These are phyloP conservation scores for Chaetura pelagica DNA, from an alignment of 2,113 vertebrate genomes.

Conservation along the genomic window DNA sequence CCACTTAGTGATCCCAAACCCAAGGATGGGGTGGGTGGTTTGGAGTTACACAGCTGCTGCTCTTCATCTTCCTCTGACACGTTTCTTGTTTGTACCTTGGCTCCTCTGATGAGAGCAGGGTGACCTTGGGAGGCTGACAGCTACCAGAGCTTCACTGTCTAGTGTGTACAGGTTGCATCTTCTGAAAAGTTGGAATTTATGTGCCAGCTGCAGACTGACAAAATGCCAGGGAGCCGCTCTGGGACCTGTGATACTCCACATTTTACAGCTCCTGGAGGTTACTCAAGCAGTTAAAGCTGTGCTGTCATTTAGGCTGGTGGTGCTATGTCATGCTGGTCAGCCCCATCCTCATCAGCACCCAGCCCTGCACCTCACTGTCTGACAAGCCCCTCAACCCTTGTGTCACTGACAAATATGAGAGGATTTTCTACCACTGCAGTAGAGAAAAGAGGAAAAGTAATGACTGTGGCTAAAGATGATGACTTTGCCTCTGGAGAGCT, in stretches of 20 bases:
- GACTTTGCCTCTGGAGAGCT: not conserved
- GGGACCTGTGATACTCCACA: rapidly evolving
- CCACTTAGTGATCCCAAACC: not conserved
- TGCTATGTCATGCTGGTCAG: not conserved
- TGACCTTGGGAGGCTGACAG: slow-evolving; percentile 28
- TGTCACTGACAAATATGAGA: not conserved
- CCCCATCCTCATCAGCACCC: not conserved
- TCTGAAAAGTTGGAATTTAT: not conserved
- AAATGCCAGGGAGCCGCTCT: rapidly evolving
- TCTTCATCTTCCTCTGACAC: slow-evolving; percentile 1
- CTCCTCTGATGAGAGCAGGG: not conserved
- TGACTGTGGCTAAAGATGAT: not conserved
- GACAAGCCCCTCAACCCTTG: not conserved
- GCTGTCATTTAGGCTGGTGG: not conserved
- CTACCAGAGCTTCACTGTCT: not conserved
- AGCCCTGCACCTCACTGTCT: not conserved
- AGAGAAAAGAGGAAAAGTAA: not conserved
- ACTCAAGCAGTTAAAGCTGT: not conserved
- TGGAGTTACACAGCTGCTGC: slow-evolving; percentile 46
- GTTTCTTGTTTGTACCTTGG: not conserved
- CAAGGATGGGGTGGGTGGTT: not conserved
- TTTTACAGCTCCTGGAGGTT: not conserved
- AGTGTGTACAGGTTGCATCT: not conserved
- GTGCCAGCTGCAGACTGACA: not conserved
- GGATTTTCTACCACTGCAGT: not conserved